phyloP scores from a whole-genome alignment of 2,797 vertebrate genomes.

The Acipenser ruthenus region DNA sequence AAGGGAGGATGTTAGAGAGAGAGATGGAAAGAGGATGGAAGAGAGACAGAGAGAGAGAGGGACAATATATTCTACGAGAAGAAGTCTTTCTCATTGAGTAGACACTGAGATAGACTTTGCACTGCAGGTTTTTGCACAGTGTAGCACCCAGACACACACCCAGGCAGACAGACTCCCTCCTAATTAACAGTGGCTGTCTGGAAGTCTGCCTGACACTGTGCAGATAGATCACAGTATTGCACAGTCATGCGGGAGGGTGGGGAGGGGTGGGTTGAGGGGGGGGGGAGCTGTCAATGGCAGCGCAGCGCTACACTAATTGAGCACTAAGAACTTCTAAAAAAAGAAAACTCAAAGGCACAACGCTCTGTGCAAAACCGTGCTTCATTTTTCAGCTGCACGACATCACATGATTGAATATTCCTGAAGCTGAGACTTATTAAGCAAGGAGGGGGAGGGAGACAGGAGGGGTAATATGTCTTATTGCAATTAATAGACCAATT shows the following conservation, averaged over 20 bases:
- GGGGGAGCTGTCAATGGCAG: not conserved
- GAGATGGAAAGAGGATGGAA: not conserved
- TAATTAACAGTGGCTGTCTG: too few relatives aligned
- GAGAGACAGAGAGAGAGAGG: not conserved
- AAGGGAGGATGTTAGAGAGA: not conserved
- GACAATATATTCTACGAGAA: too few relatives aligned
- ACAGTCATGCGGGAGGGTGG: not conserved
- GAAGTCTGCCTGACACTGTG: too few relatives aligned
- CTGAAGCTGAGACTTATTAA: conserved; percentile 33
- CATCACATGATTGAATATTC: conserved; percentile 35
- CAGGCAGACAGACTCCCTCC: too few relatives aligned
- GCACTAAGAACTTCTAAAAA: conserved; percentile 23
- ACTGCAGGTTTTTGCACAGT: too few relatives aligned
- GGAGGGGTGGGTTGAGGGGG: not conserved
- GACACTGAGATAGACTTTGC: too few relatives aligned
- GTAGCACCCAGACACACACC: too few relatives aligned
- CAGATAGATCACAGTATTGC: not conserved
- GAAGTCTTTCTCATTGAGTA: too few relatives aligned
- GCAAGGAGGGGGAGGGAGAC: conserved; percentile 12
- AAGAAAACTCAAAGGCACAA: conserved; percentile 19
- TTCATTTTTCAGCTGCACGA: conserved; percentile 25
- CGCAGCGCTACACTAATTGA: conserved; percentile 7
- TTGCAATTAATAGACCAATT: conserved; percentile 12
- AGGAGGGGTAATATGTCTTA: conserved; percentile 26
- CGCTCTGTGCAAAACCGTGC: conserved; percentile 25